phyloP scores from a whole-genome alignment of 2,797 vertebrate genomes.

The Chromobotia macracanthus region DNA sequence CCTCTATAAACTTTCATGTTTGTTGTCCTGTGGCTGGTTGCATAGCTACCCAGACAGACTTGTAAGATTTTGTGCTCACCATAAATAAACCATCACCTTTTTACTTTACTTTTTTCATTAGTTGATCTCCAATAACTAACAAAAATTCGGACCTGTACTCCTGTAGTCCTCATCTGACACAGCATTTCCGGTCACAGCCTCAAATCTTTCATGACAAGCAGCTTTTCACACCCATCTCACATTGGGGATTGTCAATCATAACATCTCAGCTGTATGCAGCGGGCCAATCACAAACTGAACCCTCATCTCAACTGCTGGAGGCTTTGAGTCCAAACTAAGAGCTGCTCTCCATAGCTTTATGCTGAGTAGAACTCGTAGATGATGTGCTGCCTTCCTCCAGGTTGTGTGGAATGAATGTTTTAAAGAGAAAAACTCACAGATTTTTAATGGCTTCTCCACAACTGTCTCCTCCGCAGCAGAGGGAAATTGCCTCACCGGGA shows the following conservation, averaged over 20 bases:
- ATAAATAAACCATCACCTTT: not conserved
- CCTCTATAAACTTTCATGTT: not conserved
- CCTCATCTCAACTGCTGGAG: conserved; percentile 68
- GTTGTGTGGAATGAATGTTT: conserved; percentile 55
- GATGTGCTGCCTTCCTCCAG: conserved; percentile 66
- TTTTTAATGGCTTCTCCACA: conserved; percentile 40
- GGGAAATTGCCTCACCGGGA: conserved; percentile 73
- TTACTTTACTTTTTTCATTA: not conserved
- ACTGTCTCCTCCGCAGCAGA: conserved; percentile 63
- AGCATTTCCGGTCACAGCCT: conserved; percentile 38
- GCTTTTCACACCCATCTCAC: conserved; percentile 7
- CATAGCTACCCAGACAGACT: not conserved
- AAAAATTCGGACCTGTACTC: conserved; percentile 54
- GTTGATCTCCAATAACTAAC: conserved; percentile 61
- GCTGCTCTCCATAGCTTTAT: conserved; percentile 72
- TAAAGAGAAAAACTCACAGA: conserved; percentile 33
- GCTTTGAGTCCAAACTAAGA: conserved; percentile 65
- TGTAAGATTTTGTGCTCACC: not conserved
- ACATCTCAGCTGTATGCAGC: conserved; percentile 69
- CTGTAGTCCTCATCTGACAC: conserved; percentile 37
- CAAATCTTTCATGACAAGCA: conserved; percentile 48
- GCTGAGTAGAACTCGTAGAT: conserved; percentile 70
- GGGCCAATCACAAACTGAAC: conserved; percentile 67
- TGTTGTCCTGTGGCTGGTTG: not conserved
- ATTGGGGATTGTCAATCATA: conserved; percentile 27